Base-by-base conservation (phyloP, 2,113 vertebrate genomes). In the Pungitius pungitius region DNA sequence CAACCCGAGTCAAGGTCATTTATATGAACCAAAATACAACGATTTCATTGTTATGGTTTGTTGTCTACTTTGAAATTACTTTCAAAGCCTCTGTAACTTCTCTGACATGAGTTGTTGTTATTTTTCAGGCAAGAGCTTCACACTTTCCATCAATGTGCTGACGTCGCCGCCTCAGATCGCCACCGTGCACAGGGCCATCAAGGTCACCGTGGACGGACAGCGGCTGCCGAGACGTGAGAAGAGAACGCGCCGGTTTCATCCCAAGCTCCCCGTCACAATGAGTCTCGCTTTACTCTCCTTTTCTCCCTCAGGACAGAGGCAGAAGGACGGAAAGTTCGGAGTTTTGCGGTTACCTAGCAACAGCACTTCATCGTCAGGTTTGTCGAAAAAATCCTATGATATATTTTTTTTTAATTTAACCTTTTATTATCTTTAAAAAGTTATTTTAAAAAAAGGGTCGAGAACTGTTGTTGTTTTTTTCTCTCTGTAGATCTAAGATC, bases 121-220 rank as follows among this genome's bases (percentile, higher is more conserved):
- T 45, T 15, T 7, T 65, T 10, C 39, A 91, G 89, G 90, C 0
- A 91, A 91, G 69, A 90, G 85, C 58, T 92, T 91, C 75, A 89
- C 78, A 5, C 30, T 92, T 43, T 84, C 80, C 2, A 91, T 91
- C 66, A 92, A 90, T 1, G 87, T 92, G 22, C 40, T 89, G 83
- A 92, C 89, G 30, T 80, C 86, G 3, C 90, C 91, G 11, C 84
- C 89, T 73, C 88, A 91, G 80, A 77, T 91, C 1, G 85, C 90
- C 62, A 90, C 87, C 2, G 39, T 92, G 11, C 88, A 87, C 27
- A 68, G 51, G 60, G 88, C 89, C 59, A 89, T 91, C 56, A 92
- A 91, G 70, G 84, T 92, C 8, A 91, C 91, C 0, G 91, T 92
- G 80, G 91, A 92, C 1, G 91, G 91, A 11, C 90, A 89, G 0